Evolutionary conservation across 2,888 invertebrate species (phyloP), one percentile per base, ranked within the genome.

Genomic region (Heliconius hortense): DNA sequence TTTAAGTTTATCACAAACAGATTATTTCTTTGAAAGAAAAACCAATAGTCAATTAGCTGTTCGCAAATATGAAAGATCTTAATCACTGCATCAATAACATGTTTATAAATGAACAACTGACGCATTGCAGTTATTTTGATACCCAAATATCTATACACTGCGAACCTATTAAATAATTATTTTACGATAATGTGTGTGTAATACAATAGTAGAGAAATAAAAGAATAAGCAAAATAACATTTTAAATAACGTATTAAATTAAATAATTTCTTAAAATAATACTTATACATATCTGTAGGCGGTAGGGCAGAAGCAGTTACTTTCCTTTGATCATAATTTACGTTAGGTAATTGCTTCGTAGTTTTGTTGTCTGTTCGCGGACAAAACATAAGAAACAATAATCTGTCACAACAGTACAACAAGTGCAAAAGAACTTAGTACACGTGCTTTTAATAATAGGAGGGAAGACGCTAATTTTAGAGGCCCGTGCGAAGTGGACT

Each of bases 401-500:
- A 28, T 7, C 39, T 59, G 39, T 53, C 10, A 53, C 35, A 48
- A 62, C 28, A 60, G 21, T 15, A 24, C 15, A 31, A 35, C 56
- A 70, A 69, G 26, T 73, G 43, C 62, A 53, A 35, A 68, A 31
- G 4, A 35, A 67, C 73, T 70, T 26, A 43, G 24, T 63, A 73
- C 73, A 73, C 73, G 59, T 73, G 73, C 62, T 73, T 60, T 62
- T 69, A 70, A 82, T 81, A 81, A 78, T 77, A 78, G 80, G 71
- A 76, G 78, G 74, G 72, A 28, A 73, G 70, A 76, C 77, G 78
- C 75, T 74, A 78, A 70, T 64, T 71, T 53, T 80, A 84, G 87
- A 85, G 88, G 89, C 88, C 86, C 86, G 86, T 79, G 56, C 79
- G 80, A 86, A 88, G 88, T 84, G 83, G 76, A 78, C 86, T 89